Percentiles rank a stretch among this genome's conserved stretches.
phyloP scores from a whole-genome alignment of 2,113 vertebrate species.

The Pholis gunnellus region DNA sequence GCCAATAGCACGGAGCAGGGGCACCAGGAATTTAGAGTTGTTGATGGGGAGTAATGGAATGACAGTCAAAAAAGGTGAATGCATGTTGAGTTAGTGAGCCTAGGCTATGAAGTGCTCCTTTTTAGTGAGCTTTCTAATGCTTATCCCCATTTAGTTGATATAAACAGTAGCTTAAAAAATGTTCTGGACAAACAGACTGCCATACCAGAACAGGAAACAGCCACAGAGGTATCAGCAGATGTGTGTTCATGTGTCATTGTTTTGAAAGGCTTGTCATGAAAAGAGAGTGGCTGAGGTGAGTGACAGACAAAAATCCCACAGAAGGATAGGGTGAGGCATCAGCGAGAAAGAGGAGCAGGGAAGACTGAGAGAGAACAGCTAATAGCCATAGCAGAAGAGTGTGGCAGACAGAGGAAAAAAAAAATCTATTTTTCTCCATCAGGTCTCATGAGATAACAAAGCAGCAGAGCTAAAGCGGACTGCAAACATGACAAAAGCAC shows the following conservation, averaged over 20 bases:
- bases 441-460: conserved; percentile 70
- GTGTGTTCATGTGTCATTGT: conserved; percentile 6
- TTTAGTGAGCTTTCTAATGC: conserved; percentile 48
- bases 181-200: conserved; percentile 11
- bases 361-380: conserved; percentile 32
- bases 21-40: conserved; percentile 52
- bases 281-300: conserved; percentile 16
- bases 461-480: conserved; percentile 54
- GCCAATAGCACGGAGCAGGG: conserved; percentile 50
- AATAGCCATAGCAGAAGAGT: conserved; percentile 46
- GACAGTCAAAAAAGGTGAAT: conserved; percentile 44
- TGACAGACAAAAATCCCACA: not conserved
- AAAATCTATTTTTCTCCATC: conserved; percentile 59
- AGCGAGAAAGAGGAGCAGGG: conserved; percentile 7
- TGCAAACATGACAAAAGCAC: conserved; percentile 62
- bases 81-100: conserved; percentile 21
- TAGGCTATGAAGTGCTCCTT: conserved; percentile 11
- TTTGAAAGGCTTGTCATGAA: conserved; percentile 25
- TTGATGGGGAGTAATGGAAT: conserved; percentile 64
- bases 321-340: conserved; percentile 27
- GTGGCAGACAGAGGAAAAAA: conserved; percentile 33
- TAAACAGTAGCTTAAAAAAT: conserved; percentile 21
- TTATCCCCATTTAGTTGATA: conserved; percentile 16
- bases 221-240: conserved; percentile 17
- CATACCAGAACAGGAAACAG: conserved; percentile 12